A percentile compares a stretch with the other conserved stretches of the same genome.
These are phyloP conservation scores for Manis pentadactyla DNA, from an alignment of 2,797 vertebrate species.

Conservation along the genomic window DNA sequence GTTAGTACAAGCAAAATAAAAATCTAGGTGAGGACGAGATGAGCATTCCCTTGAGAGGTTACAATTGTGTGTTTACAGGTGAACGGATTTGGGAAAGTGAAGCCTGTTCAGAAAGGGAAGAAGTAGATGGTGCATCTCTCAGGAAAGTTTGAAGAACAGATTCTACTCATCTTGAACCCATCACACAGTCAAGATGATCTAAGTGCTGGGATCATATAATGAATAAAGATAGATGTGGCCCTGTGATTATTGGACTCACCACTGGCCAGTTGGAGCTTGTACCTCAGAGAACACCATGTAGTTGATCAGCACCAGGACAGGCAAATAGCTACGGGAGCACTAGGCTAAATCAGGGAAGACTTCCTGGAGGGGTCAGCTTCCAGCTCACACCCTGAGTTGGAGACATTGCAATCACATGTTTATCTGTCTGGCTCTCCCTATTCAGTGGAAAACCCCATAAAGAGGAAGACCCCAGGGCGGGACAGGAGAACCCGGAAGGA, in stretches of 20 bases:
- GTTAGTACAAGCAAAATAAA: slow-evolving; percentile 39
- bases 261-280: neutral
- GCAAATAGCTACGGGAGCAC: neutral
- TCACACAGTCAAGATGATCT: neutral
- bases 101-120: neutral
- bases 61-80: slow-evolving; percentile 33
- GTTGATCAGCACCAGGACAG: neutral
- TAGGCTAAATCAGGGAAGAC: neutral
- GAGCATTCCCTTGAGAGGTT: slow-evolving; percentile 33
- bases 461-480: neutral
- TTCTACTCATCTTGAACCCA: neutral
- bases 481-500: neutral
- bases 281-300: neutral
- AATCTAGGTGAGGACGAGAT: neutral
- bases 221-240: neutral
- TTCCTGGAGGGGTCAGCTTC: neutral
- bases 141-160: neutral
- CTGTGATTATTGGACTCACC: neutral
- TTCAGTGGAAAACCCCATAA: neutral
- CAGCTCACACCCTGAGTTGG: neutral
- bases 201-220: neutral
- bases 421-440: neutral
- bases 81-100: neutral
- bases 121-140: neutral
- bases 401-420: neutral